Percentiles rank a stretch among this genome's conserved stretches.
phyloP scores from a whole-genome alignment of 1,140 invertebrate genomes.

The Uloborus diversus region DNA sequence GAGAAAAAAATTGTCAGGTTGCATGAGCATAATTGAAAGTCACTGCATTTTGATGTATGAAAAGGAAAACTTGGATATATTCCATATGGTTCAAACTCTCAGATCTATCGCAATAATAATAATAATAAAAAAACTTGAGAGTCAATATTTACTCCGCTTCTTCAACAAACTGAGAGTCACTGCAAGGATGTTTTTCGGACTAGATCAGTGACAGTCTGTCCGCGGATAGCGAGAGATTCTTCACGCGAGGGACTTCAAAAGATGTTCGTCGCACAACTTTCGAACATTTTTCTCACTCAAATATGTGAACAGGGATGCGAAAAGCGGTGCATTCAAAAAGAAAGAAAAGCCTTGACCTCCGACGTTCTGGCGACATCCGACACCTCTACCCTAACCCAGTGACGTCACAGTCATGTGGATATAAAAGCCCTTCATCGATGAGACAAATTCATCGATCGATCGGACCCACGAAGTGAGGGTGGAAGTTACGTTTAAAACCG shows the following conservation, averaged over 20 bases:
- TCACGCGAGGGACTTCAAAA: background rate
- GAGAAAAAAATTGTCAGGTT: no score
- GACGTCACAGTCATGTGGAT: slow-evolving; percentile 43
- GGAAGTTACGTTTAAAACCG: slow-evolving; percentile 12
- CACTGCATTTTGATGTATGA: no score
- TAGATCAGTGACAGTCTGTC: background rate
- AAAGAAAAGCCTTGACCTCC: slow-evolving; percentile 47
- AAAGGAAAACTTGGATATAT: no score
- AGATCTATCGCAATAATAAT: no score
- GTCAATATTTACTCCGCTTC: no score
- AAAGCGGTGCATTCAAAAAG: background rate
- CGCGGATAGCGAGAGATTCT: background rate
- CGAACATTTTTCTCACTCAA: background rate
- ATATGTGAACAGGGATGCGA: slow-evolving; percentile 24
- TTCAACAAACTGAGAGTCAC: no score
- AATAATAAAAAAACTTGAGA: no score
- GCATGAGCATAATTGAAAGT: no score
- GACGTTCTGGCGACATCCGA: slow-evolving; percentile 48
- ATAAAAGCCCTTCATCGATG: slow-evolving; percentile 55
- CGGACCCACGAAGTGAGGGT: no score
- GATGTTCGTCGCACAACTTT: no score
- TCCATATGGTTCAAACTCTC: no score
- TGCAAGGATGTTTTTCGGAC: no score
- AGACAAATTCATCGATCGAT: slow-evolving; percentile 53
- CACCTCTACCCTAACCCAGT: slow-evolving; percentile 49